Base-by-base conservation (phyloP, 2,888 invertebrate species). In the Ephialtes manifestator region DNA sequence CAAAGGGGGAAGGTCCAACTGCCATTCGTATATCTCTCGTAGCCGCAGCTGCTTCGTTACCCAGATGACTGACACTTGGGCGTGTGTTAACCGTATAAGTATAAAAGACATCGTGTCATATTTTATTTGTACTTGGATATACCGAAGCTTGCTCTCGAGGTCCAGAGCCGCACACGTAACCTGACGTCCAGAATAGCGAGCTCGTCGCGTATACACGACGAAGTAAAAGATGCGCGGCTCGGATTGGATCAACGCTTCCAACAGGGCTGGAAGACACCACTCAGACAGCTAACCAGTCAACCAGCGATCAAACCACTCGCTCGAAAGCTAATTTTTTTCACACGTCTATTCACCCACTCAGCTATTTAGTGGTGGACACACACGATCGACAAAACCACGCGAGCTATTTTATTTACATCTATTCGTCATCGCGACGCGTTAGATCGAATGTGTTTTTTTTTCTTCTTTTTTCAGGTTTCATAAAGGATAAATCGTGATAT, bases 101-200 rank as follows among this genome's bases (percentile, higher is more conserved):
- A 85, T 84, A 84, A 87, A 86, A 82, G 86, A 87, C 86, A 85
- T 82, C 78, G 28, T 71, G 84, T 87, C 82, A 87, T 87, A 86
- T 87, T 86, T 87, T 86, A 84, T 86, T 81, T 87, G 77, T 81
- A 87, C 78, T 85, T 76, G 78, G 77, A 63, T 85, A 65, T 65
- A 39, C 43, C 18, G 20, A 39, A 65, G 83, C 58, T 84, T 53
- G 72, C 67, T 86, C 53, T 60, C 53, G 68, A 68, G 72, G 58
- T 55, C 63, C 71, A 46, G 43, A 83, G 48, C 80, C 20, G 58
- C 58, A 58, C 20, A 43, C 43, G 55, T 65, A 60, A 83, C 63
- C 51, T 58, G 75, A 84, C 80, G 76, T 75, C 68, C 65, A 20
- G 24, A 58, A 82, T 79, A 63, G 24, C 65, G 70, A 24, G 60